Percentiles rank a stretch among this genome's conserved stretches.
Evolutionary conservation across 2,797 vertebrate species (phyloP).

Genomic region (Platyrinchus mystaceus): DNA sequence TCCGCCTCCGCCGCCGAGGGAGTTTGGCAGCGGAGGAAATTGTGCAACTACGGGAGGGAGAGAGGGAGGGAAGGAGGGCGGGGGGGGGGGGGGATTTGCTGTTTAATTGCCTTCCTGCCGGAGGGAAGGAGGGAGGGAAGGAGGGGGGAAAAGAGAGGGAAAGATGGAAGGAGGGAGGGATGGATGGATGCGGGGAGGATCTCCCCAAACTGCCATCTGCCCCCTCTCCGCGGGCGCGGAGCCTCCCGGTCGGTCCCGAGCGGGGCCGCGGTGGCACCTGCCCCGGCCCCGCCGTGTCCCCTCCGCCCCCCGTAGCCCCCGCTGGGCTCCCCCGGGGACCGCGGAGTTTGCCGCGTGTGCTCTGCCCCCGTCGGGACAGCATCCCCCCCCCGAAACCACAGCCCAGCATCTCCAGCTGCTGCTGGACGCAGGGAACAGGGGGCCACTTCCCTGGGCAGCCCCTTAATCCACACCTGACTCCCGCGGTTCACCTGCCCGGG

Average conservation of each 20-base stretch:
- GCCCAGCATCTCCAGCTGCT: background rate
- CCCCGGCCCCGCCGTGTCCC: background rate
- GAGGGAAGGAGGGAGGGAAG: background rate
- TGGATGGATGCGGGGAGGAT: background rate
- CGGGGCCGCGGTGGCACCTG: background rate
- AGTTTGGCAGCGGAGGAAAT: constrained; percentile 46
- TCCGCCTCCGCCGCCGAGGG: constrained; percentile 10
- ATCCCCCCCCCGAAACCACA: background rate
- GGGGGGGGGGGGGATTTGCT: background rate
- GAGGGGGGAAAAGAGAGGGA: background rate
- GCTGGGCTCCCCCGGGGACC: background rate
- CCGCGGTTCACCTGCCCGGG: background rate
- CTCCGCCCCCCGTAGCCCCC: background rate
- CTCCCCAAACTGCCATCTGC: background rate
- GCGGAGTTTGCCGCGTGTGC: background rate
- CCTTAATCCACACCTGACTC: background rate
- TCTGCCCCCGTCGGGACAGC: background rate
- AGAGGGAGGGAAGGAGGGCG: background rate
- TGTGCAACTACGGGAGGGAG: constrained; percentile 43
- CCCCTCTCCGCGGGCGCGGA: background rate
- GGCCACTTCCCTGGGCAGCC: background rate
- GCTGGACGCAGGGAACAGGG: background rate
- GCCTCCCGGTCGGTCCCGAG: background rate
- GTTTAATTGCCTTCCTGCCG: constrained; percentile 33
- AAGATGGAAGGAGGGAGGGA: background rate